Conservation (phyloP, 1,140 invertebrate genomes). For the Maniola jurtina region DNA sequence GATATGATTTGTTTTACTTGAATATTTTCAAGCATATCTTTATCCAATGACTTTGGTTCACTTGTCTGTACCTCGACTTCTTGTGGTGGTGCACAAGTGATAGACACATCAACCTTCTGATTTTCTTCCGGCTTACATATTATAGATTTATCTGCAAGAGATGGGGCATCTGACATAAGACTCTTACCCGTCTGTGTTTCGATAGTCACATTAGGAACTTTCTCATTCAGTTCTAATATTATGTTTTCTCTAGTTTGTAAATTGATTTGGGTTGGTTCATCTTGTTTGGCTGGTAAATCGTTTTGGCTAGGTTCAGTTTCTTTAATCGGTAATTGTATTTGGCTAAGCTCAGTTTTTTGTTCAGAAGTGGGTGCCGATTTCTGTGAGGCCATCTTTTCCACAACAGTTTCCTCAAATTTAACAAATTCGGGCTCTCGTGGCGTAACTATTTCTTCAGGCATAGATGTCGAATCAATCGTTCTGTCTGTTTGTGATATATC, state of each 20-base stretch:
- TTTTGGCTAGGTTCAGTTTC: slow-evolving; percentile 25
- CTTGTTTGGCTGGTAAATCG: slow-evolving; percentile 33
- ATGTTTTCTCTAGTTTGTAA: slow-evolving; percentile 35
- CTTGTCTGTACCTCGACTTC: slow-evolving; percentile 82
- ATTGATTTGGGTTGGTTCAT: slow-evolving; percentile 22
- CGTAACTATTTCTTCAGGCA: slow-evolving; percentile 80
- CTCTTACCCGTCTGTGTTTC: slow-evolving; percentile 73
- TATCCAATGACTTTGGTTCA: slow-evolving; percentile 59
- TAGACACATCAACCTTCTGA: slow-evolving; percentile 66
- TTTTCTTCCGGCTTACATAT: slow-evolving; percentile 60
- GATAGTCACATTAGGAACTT: slow-evolving; percentile 35
- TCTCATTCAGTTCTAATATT: slow-evolving; percentile 27
- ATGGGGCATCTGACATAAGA: slow-evolving; percentile 62
- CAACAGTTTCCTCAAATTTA: slow-evolving; percentile 12
- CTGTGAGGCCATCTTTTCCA: neutral
- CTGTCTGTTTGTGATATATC: slow-evolving; percentile 78
- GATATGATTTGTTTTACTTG: slow-evolving; percentile 83
- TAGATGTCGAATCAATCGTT: slow-evolving; percentile 81
- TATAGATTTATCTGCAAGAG: slow-evolving; percentile 63
- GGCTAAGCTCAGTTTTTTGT: neutral
- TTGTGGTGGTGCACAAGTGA: slow-evolving; percentile 75
- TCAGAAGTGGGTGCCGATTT: neutral
- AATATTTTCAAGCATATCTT: slow-evolving; percentile 82
- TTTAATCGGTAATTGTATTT: slow-evolving; percentile 13
- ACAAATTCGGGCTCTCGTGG: slow-evolving; percentile 44